Conservation (phyloP, 2,113 vertebrate genomes). For the Mormoops blainvillei region DNA sequence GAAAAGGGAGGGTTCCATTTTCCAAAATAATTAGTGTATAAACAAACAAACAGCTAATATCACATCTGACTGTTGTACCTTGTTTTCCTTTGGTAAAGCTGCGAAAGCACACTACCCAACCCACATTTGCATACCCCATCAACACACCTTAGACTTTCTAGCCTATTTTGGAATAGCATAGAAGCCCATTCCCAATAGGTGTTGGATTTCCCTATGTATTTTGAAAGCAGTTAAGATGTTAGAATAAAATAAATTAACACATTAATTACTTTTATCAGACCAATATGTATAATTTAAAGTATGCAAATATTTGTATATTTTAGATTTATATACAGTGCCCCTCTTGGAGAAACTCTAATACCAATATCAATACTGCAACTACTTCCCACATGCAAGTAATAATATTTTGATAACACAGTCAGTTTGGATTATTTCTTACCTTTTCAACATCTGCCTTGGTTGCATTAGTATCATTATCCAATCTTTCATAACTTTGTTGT, state of each 20-base stretch:
- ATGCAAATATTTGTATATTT: background rate
- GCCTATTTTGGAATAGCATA: background rate
- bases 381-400: background rate
- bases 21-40: background rate
- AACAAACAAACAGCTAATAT: background rate
- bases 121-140: background rate
- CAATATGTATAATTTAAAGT: background rate
- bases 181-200: background rate
- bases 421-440: constrained; percentile 79
- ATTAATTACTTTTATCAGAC: constrained; percentile 24
- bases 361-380: background rate
- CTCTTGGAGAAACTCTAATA: constrained; percentile 14
- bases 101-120: background rate
- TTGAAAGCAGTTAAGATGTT: background rate
- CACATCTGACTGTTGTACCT: background rate
- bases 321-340: background rate
- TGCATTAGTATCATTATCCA: constrained; percentile 97
- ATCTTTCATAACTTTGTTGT: constrained; percentile 90
- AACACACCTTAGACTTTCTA: background rate
- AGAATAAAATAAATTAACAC: background rate
- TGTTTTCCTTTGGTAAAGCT: background rate
- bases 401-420: background rate
- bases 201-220: background rate
- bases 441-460: constrained; percentile 99
- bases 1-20: background rate